Conservation (phyloP, 2,888 invertebrate species). For the Omphaloscelis lunosa region DNA sequence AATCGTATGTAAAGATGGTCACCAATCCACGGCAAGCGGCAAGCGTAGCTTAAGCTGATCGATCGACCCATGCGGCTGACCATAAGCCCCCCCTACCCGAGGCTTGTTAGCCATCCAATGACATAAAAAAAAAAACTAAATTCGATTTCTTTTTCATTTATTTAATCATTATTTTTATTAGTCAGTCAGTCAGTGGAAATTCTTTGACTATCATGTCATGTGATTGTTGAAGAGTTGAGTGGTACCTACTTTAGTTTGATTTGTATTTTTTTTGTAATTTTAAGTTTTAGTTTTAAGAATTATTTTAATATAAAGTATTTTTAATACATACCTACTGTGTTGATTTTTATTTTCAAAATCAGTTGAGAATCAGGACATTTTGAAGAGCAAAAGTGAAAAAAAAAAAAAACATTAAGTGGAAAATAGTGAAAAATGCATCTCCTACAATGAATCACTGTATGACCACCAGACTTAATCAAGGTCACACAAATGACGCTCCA, state of each 20-base stretch:
- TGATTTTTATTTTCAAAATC: constrained; percentile 1
- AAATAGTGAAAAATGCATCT: neutral
- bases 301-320: constrained; percentile 41
- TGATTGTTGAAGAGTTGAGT: constrained; percentile 21
- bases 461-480: constrained; percentile 18
- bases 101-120: neutral
- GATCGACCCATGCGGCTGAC: too few relatives aligned
- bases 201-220: constrained; percentile 4
- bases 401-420: neutral
- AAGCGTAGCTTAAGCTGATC: too few relatives aligned
- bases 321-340: constrained; percentile 13
- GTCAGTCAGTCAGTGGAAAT: constrained; percentile 11
- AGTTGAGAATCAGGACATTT: neutral
- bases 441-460: constrained; percentile 19
- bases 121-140: neutral
- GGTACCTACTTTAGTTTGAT: neutral
- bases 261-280: constrained; percentile 17
- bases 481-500: constrained; percentile 20
- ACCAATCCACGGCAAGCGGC: too few relatives aligned
- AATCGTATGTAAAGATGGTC: too few relatives aligned
- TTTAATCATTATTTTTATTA: neutral
- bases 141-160: neutral
- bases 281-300: constrained; percentile 30
- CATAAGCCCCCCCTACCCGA: too few relatives aligned
- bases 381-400: neutral